These are phyloP conservation scores for Apis cerana DNA, from an alignment of 1,140 invertebrate species.

Conservation along the genomic window DNA sequence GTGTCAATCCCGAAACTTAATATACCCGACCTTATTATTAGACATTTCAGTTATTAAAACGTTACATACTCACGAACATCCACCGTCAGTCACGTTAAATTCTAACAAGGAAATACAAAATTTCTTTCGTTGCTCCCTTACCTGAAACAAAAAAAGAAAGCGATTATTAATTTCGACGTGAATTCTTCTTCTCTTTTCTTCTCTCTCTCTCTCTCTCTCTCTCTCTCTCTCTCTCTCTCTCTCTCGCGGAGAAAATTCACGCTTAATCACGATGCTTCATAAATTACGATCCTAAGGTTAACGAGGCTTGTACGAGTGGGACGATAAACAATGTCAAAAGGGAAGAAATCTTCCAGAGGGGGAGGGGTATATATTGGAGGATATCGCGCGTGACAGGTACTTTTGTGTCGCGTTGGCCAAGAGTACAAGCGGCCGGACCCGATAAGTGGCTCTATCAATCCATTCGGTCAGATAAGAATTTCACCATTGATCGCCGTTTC, in stretches of 20 bases:
- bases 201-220: neutral
- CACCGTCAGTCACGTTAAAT: neutral
- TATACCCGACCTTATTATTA: neutral
- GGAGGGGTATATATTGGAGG: conserved; percentile 37
- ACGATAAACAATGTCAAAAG: conserved; percentile 50
- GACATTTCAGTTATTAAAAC: neutral
- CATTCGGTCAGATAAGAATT: conserved; percentile 73
- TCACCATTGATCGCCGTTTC: conserved; percentile 72
- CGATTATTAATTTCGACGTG: neutral
- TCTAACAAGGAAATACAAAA: neutral
- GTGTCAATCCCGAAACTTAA: conserved; percentile 30
- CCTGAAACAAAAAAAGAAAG: conserved; percentile 50
- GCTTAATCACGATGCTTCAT: neutral
- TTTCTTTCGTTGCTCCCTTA: conserved; percentile 24
- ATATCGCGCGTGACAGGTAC: conserved; percentile 56
- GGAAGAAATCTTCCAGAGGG: neutral
- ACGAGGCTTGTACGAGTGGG: neutral
- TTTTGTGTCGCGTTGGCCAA: conserved; percentile 62
- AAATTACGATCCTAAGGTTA: neutral
- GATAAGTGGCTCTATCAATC: conserved; percentile 79
- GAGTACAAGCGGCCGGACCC: conserved; percentile 63
- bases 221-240: neutral
- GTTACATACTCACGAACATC: conserved; percentile 6
- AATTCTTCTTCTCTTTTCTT: neutral
- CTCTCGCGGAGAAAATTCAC: neutral